Evolutionary conservation across 2,113 vertebrate species (phyloP).

Genomic region (Spea bombifrons): DNA sequence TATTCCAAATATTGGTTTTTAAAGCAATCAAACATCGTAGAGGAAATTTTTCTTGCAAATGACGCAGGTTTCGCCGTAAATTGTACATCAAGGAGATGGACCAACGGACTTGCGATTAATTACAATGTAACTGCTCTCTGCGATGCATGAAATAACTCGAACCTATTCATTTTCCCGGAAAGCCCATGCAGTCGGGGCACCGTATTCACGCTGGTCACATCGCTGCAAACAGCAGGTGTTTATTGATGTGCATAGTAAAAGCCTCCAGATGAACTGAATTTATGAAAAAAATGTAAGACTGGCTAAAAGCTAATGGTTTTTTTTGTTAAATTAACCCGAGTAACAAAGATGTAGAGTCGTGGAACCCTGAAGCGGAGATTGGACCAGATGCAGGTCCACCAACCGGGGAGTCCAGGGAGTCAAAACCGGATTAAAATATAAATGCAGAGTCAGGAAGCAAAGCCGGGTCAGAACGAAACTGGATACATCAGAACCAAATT

Average conservation of each 20-base stretch:
- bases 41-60: background rate
- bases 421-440: too few species aligned
- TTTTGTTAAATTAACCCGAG: background rate
- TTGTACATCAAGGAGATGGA: background rate
- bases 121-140: constrained; percentile 11
- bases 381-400: too few species aligned
- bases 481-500: too few species aligned
- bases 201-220: constrained; percentile 17
- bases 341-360: background rate
- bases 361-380: too few species aligned
- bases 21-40: background rate
- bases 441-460: too few species aligned
- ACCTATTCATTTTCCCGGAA: constrained; percentile 3
- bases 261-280: constrained; percentile 1
- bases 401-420: too few species aligned
- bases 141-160: background rate
- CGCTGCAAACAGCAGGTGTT: constrained; percentile 2
- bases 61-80: constrained; percentile 1
- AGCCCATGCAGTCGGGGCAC: background rate
- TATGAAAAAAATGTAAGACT: background rate
- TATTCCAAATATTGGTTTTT: background rate
- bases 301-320: background rate
- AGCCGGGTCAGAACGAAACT: too few species aligned
- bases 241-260: background rate
- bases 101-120: constrained; percentile 14